These are phyloP conservation scores for Cairina moschata DNA, from an alignment of 2,113 vertebrate species.

Conservation along the genomic window DNA sequence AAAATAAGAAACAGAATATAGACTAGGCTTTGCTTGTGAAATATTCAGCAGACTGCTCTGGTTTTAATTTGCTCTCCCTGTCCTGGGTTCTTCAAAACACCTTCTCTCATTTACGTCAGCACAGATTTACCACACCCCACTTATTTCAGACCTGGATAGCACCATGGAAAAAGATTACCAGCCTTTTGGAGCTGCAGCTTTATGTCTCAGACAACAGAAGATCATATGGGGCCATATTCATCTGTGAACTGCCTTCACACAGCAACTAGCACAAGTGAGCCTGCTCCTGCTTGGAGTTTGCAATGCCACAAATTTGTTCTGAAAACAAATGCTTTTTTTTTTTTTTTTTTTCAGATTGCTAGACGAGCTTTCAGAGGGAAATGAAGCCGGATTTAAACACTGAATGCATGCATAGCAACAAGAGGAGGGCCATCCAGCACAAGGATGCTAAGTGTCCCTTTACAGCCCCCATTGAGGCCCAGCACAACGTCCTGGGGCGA, in stretches of 20 bases:
- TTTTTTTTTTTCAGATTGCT: background rate
- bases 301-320: background rate
- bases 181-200: background rate
- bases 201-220: background rate
- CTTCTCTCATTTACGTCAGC: constrained; percentile 53
- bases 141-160: constrained; percentile 57
- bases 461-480: constrained; percentile 2
- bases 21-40: constrained; percentile 14
- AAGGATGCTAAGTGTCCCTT: constrained; percentile 32
- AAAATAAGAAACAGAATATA: constrained; percentile 16
- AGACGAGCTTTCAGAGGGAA: constrained; percentile 25
- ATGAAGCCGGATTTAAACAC: background rate
- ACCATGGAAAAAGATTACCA: constrained; percentile 50
- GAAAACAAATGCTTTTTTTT: background rate
- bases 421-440: background rate
- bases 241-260: background rate
- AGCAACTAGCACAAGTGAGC: background rate
- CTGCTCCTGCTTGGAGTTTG: background rate
- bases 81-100: constrained; percentile 49
- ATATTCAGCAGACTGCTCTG: constrained; percentile 11
- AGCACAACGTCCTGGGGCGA: background rate
- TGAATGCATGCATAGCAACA: background rate
- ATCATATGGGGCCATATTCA: background rate
- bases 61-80: constrained; percentile 48
- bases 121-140: constrained; percentile 51